A percentile compares a stretch with the other conserved stretches of the same genome.
phyloP scores from a whole-genome alignment of 2,113 vertebrate species.

The Suncus etruscus region DNA sequence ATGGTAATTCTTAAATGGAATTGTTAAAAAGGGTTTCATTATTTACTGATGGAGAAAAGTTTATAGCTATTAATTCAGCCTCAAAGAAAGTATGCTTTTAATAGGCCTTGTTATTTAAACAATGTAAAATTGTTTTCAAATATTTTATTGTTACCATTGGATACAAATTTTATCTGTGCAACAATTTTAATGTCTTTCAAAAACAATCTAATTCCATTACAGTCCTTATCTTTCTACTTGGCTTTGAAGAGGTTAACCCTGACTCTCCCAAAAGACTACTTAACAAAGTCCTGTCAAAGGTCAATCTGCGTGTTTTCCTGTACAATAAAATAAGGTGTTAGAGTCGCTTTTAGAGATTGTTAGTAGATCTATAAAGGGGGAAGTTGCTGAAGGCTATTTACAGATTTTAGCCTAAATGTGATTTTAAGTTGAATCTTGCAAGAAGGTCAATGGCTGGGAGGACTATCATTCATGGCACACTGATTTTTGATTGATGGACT shows the following conservation, averaged over 20 bases:
- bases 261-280: neutral
- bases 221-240: neutral
- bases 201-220: neutral
- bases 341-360: neutral
- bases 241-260: neutral
- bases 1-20: constrained; percentile 36
- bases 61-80: constrained; percentile 16
- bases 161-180: neutral
- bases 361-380: neutral
- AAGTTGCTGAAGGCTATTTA: neutral
- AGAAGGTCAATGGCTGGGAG: neutral
- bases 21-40: neutral
- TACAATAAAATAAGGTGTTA: neutral
- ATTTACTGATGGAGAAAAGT: constrained; percentile 40
- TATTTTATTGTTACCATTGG: constrained; percentile 9
- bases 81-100: neutral
- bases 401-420: neutral
- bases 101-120: neutral
- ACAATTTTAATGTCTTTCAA: constrained; percentile 5
- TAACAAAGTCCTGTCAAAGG: neutral
- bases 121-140: neutral
- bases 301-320: neutral
- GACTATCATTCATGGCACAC: neutral
- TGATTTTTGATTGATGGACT: neutral
- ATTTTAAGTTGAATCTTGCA: neutral